Evolutionary conservation across 2,888 invertebrate genomes (phyloP), one percentile per base, ranked within the genome.

Genomic region (Lepas anatifera): DNA sequence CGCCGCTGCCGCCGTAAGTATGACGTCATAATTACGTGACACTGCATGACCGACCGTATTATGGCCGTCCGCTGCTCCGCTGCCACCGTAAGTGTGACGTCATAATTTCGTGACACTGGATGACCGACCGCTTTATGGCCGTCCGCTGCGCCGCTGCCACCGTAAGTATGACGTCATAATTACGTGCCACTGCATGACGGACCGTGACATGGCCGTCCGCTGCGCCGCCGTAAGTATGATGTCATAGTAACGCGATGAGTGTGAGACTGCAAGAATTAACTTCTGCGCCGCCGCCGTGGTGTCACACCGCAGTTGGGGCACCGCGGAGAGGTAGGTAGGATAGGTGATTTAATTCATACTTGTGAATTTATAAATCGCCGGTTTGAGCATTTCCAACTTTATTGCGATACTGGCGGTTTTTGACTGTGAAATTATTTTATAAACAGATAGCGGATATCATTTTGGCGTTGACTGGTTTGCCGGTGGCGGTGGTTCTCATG

Each of bases 11-110:
- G 85, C 85, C 22, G 46, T 43, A 18, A 37, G 41, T 37, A 22
- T 22, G 37, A 96, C 75, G 95, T 92, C 76, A 93, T 95, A 78
- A 92, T 94, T 16, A 89, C 92, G 7, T 87, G 91, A 75, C 88
- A 90, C 75, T 89, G 94, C 74, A 83, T 95, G 72, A 89, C 92
- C 27, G 99, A 99, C 80, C 85, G 98, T 69, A 92, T 93, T 2
- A 88, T 93, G 86, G 87, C 91, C 25, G 98, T 98, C 27, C 85
- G 98, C 67, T 89, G 88, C 39, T 97, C 95, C 10, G 94, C 95
- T 29, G 87, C 88, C 75, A 85, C 88, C 82, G 84, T 91, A 76
- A 90, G 78, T 90, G 90, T 79, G 95, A 95, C 76, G 90, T 96
- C 76, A 93, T 95, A 78, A 92, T 94, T 13, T 89, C 92, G 6